phyloP scores from a whole-genome alignment of 2,888 invertebrate species.

The Andrena minutula region DNA sequence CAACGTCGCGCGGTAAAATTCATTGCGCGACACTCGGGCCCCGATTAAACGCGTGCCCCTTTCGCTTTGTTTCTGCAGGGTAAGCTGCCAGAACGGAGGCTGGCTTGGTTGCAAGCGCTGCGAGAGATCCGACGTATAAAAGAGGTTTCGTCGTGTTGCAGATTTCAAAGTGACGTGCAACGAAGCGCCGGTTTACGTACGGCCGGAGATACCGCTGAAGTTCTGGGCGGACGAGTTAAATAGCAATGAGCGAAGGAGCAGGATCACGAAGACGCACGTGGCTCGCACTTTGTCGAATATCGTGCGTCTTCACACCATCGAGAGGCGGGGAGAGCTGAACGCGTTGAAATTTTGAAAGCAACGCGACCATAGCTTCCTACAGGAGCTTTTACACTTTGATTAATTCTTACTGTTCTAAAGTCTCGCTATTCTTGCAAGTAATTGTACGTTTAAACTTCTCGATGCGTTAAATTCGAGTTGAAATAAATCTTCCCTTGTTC shows the following conservation, averaged over 20 bases:
- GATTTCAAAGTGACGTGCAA: constrained; percentile 75
- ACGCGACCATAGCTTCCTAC: not conserved
- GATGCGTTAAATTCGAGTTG: constrained; percentile 16
- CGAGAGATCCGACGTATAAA: not conserved
- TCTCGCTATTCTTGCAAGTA: not conserved
- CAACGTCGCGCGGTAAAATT: not conserved
- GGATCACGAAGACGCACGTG: constrained; percentile 74
- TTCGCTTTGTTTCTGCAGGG: constrained; percentile 27
- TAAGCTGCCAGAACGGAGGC: constrained; percentile 20
- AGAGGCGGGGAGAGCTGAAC: constrained; percentile 58
- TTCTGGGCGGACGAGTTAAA: constrained; percentile 60
- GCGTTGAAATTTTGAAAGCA: constrained; percentile 36
- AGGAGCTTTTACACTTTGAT: not conserved
- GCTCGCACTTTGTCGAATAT: constrained; percentile 75
- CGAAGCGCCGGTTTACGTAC: constrained; percentile 73
- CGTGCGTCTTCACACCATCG: constrained; percentile 72
- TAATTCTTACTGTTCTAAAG: not conserved
- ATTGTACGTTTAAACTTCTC: not conserved
- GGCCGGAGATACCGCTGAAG: constrained; percentile 70
- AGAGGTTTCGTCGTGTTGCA: constrained; percentile 51
- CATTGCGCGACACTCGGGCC: not conserved
- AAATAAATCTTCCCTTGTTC: constrained; percentile 15
- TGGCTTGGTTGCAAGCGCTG: constrained; percentile 6
- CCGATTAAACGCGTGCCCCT: constrained; percentile 11
- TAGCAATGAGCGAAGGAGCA: constrained; percentile 59